Conservation (phyloP, 1,140 invertebrate species). For the Drosophila willistoni region DNA sequence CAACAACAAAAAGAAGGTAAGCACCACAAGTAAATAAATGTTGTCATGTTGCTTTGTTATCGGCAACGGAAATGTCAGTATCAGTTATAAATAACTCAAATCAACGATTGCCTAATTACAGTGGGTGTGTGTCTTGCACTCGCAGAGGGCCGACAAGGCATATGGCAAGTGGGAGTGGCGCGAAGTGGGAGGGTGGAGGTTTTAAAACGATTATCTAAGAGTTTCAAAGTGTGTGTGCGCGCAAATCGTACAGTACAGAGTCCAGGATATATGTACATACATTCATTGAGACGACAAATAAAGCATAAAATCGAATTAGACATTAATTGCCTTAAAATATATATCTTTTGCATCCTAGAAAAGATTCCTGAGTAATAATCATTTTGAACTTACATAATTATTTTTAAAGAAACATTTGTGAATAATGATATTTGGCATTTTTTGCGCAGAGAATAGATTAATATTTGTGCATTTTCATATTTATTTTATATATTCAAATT, state of each 20-base stretch:
- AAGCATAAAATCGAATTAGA: not conserved
- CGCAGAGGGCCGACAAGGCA: too few species aligned
- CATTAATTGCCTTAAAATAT: not conserved
- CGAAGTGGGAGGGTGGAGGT: not conserved
- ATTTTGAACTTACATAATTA: too few species aligned
- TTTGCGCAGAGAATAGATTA: too few species aligned
- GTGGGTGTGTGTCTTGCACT: slow-evolving; percentile 38
- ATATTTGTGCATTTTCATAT: too few species aligned
- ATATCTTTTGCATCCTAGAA: too few species aligned
- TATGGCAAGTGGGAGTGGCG: too few species aligned
- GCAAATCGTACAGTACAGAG: not conserved
- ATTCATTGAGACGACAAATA: too few species aligned
- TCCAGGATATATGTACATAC: too few species aligned
- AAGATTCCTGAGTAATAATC: too few species aligned
- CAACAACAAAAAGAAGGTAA: not conserved
- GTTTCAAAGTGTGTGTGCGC: slow-evolving; percentile 19
- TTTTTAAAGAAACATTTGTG: too few species aligned
- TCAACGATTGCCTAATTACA: slow-evolving; percentile 57
- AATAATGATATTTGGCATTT: too few species aligned
- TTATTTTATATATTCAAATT: too few species aligned
- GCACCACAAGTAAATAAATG: not conserved
- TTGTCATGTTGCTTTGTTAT: slow-evolving; percentile 33
- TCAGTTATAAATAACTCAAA: slow-evolving; percentile 44
- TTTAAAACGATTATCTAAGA: slow-evolving; percentile 16
- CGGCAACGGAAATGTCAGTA: slow-evolving; percentile 60